Base-by-base conservation (phyloP, 2,888 invertebrate genomes). In the Hedychridium roseum region DNA sequence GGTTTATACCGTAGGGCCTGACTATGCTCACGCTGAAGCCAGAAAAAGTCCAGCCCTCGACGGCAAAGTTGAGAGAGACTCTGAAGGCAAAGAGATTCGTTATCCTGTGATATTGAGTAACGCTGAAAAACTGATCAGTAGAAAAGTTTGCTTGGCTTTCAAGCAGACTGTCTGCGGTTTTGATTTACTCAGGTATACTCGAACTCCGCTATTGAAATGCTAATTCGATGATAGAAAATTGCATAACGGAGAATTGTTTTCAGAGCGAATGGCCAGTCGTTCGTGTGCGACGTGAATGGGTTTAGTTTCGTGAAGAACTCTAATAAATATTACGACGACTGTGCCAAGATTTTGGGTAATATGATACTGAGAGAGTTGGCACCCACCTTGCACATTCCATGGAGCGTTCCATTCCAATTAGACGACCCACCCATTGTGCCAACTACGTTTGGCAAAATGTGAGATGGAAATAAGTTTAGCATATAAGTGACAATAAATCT, bases 281-380 rank as follows among this genome's bases (percentile, higher is more conserved):
- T 94, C 79, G 99, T 99, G 0, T 99, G 99, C 81, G 99, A 99
- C 83, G 99, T 99, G 2, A 99, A 99, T 81, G 99, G 99, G 0
- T 99, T 99, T 80, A 98, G 97, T 74, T 99, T 99, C 80, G 99
- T 99, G 17, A 99, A 99, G 80, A n/a, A n/a, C n/a, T n/a, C n/a
- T n/a, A n/a, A 94, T 79, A 99, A 99, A 76, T 99, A 99, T 82
- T 99, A 99, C 77, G 99, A 99, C 80, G 99, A 99, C 75, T 98
- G 97, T 80, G 97, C 98, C 15, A 96, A 97, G 82, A 98, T 99
- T 53, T 83, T 97, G 61, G 97, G 97, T 11, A 98, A 99, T 76
- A 97, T 97, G 94, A 96, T 99, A 52, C 81, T 99, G 47, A 82
- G 97, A 45, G 93, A 97, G 74, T 81, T 99, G 54, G 97, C 98